A percentile compares a stretch with the other conserved stretches of the same genome.
These are phyloP conservation scores for Phylloscopus trochiloides DNA, from an alignment of 2,113 vertebrate genomes.

Conservation along the genomic window DNA sequence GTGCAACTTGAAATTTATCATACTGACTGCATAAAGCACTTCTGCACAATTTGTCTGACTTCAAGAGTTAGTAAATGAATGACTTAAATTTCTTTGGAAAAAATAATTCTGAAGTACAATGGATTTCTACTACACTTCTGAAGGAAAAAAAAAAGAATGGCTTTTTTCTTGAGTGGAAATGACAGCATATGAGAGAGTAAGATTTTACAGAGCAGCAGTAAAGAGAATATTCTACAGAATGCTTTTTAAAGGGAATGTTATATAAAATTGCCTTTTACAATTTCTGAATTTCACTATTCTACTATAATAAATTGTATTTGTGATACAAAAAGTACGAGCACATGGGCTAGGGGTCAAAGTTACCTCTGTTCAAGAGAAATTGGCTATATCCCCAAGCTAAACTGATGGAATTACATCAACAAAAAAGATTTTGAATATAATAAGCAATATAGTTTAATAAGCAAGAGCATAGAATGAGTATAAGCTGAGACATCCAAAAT, in stretches of 20 bases:
- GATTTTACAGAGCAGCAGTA: neutral
- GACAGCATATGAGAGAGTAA: neutral
- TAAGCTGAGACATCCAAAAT: neutral
- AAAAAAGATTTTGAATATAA: neutral
- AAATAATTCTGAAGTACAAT: neutral
- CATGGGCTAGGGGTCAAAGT: neutral
- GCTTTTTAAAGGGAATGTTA: neutral
- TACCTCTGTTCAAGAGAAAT: neutral
- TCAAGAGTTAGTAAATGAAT: conserved; percentile 33
- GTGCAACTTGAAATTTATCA: conserved; percentile 29
- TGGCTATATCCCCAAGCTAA: neutral
- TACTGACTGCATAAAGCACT: neutral
- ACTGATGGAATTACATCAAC: neutral
- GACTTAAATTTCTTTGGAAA: neutral
- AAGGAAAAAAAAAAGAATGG: neutral
- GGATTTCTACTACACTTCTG: neutral
- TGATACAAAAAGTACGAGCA: neutral
- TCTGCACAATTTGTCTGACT: conserved; percentile 1
- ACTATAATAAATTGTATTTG: neutral
- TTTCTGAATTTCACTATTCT: neutral
- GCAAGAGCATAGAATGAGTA: neutral
- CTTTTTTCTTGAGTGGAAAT: neutral
- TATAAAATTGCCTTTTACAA: neutral
- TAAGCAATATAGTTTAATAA: neutral
- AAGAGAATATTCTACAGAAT: neutral